Conservation (phyloP, 1,140 invertebrate species). For the Drosophila obscura region DNA sequence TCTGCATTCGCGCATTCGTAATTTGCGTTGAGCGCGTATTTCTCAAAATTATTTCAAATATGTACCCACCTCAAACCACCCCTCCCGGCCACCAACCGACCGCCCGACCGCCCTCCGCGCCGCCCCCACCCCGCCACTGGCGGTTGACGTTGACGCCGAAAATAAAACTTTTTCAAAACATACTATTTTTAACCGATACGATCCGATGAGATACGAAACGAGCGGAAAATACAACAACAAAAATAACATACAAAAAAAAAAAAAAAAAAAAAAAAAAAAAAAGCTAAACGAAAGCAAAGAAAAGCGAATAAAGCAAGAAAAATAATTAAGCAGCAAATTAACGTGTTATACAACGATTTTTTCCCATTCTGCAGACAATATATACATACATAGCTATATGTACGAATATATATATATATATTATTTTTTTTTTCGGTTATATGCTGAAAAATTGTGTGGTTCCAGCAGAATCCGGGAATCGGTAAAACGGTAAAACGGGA, state of each 20-base stretch:
- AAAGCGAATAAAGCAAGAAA: slow-evolving; percentile 66
- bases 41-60: slow-evolving; percentile 73
- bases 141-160: slow-evolving; percentile 78
- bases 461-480: slow-evolving; percentile 13
- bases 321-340: slow-evolving; percentile 82
- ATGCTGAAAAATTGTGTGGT: slow-evolving; percentile 5
- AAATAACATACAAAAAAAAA: slow-evolving; percentile 22
- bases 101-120: not conserved
- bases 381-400: slow-evolving; percentile 5
- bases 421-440: slow-evolving; percentile 7
- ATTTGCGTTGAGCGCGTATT: slow-evolving; percentile 27
- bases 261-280: slow-evolving; percentile 13
- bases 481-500: slow-evolving; percentile 4
- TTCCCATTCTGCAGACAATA: slow-evolving; percentile 1
- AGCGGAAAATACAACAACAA: slow-evolving; percentile 36
- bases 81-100: slow-evolving; percentile 4
- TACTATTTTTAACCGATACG: slow-evolving; percentile 80
- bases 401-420: slow-evolving; percentile 3
- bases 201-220: slow-evolving; percentile 64
- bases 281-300: slow-evolving; percentile 18
- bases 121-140: slow-evolving; percentile 10
- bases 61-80: slow-evolving; percentile 43
- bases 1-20: slow-evolving; percentile 29
- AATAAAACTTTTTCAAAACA: slow-evolving; percentile 80
- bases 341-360: slow-evolving; percentile 78